Conservation (phyloP, 1,140 invertebrate species). For the Piezodorus guildinii region DNA sequence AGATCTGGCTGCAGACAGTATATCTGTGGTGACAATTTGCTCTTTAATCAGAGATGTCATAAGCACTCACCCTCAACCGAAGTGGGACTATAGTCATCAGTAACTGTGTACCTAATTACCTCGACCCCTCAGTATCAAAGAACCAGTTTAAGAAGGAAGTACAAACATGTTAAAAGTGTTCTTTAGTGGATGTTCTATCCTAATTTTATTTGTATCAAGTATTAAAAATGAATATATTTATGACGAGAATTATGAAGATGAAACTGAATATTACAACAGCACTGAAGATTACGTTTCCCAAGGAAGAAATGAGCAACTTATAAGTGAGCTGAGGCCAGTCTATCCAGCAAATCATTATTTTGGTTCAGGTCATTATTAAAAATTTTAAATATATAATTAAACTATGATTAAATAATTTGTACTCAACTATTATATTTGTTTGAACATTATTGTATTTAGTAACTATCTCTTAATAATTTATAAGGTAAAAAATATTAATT, state of each 20-base stretch:
- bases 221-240: not conserved
- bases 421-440: no score
- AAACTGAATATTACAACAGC: not conserved
- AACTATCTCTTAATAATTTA: no score
- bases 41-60: conserved; percentile 9
- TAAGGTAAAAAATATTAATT: no score
- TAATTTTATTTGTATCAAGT: not conserved
- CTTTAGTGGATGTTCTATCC: not conserved
- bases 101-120: no score
- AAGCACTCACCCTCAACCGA: not conserved
- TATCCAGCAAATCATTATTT: not conserved
- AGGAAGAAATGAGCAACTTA: not conserved
- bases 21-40: no score
- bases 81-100: not conserved
- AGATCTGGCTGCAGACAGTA: no score
- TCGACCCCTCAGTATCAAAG: no score
- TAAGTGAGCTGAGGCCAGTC: not conserved
- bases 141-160: no score
- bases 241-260: not conserved
- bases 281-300: not conserved
- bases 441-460: no score
- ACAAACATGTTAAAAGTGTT: no score
- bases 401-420: not conserved
- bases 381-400: not conserved
- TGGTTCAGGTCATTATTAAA: not conserved